phyloP scores from a whole-genome alignment of 2,113 vertebrate genomes.

The Rhea americana region DNA sequence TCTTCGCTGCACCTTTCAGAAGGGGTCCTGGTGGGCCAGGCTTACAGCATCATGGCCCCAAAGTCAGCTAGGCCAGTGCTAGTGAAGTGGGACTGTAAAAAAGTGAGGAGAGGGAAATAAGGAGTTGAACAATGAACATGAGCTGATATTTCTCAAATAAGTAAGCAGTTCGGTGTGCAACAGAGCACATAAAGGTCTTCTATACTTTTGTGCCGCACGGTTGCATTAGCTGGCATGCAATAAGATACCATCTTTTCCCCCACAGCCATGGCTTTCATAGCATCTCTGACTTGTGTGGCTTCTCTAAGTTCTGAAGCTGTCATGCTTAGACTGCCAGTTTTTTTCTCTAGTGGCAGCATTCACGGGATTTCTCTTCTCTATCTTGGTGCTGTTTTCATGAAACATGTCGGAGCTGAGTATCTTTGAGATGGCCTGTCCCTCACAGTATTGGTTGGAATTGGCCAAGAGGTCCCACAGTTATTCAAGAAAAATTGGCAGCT shows the following conservation, averaged over 20 bases:
- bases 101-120: neutral
- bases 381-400: neutral
- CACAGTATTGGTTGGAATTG: neutral
- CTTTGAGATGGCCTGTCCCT: neutral
- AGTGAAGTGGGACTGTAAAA: neutral
- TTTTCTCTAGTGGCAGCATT: neutral
- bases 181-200: neutral
- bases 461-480: neutral
- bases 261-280: neutral
- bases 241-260: neutral
- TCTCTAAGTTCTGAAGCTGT: accelerated
- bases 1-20: neutral
- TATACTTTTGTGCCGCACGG: neutral
- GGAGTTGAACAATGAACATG: neutral
- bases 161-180: neutral
- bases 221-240: neutral
- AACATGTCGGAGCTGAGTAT: accelerated
- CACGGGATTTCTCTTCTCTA: neutral
- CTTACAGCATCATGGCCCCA: neutral
- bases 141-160: neutral
- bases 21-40: neutral
- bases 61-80: neutral
- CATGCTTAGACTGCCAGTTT: accelerated
- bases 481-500: neutral
- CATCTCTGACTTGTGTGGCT: neutral